Evolutionary conservation across 2,888 invertebrate genomes (phyloP), one percentile per base, ranked within the genome.

Genomic region (Physocephala rufipes): DNA sequence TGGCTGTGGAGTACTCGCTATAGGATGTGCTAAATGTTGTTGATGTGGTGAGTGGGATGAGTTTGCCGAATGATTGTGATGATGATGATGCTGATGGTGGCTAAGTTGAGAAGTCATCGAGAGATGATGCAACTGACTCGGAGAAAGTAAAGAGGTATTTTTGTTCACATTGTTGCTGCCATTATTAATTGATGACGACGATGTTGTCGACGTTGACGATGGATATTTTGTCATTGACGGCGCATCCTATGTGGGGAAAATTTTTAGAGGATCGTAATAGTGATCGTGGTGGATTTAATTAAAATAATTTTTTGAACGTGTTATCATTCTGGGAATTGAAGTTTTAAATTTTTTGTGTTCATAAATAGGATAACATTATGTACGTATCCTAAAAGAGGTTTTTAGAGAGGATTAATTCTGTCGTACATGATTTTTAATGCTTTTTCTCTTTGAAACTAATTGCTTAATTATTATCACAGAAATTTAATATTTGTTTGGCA

Each of bases 71-170:
- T 36, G 36, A 36, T 36, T 36, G 9, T 36, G 36, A 36, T 36
- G 36, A 36, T 36, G 36, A 36, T 36, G 36, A 36, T 36, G 36
- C 9, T 36, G 36, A 36, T 36, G 36, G 4, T 36, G 36, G 9
- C 9, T 4, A 75, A 79, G 79, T 73, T 79, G 82, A 78, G 77
- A 77, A 28, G 79, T 78, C 73, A 79, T 79, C 75, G 80, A 81
- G 76, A 78, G 77, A 76, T 82, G 82, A 79, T 79, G 81, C 47
- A 79, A 77, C 77, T 81, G 82, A 77, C 79, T 82, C 74, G 84
- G 79, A 76, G 84, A 81, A 77, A 84, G 78, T 75, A 82, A 73
- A 47, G 82, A 78, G 68, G 75, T 75, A 77, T 78, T 81, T 78
- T 81, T 82, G 68, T 75, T 77, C 36, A 36, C 36, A 76, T 79